These are phyloP conservation scores for Amphipoea lucens DNA, from an alignment of 2,888 invertebrate species.

Conservation along the genomic window DNA sequence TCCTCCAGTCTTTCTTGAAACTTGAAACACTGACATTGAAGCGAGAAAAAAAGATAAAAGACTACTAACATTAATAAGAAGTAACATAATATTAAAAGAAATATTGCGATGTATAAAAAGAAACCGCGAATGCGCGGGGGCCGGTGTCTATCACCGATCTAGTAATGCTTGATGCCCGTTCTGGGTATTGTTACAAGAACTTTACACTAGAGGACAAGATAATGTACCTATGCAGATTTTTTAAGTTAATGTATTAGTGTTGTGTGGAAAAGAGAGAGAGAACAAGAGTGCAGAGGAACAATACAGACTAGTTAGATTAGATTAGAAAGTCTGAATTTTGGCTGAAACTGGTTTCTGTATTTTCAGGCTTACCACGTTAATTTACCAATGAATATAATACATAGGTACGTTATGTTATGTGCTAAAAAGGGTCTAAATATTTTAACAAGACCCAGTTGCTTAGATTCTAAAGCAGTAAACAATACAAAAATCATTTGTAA, in stretches of 20 bases:
- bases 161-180: slow-evolving; percentile 59
- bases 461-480: background rate
- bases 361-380: too few species aligned
- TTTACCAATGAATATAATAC: background rate
- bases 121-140: slow-evolving; percentile 56
- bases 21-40: slow-evolving; percentile 42
- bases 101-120: slow-evolving; percentile 46
- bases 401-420: background rate
- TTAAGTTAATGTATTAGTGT: background rate
- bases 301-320: too few species aligned
- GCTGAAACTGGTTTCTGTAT: background rate
- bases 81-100: slow-evolving; percentile 51
- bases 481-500: rapidly evolving
- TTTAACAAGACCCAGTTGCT: background rate
- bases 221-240: slow-evolving; percentile 12
- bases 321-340: background rate
- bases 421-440: background rate
- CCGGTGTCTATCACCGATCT: slow-evolving; percentile 62
- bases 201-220: slow-evolving; percentile 61
- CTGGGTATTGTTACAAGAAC: slow-evolving; percentile 67
- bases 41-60: slow-evolving; percentile 21
- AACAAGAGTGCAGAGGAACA: too few species aligned
- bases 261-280: too few species aligned
- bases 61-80: slow-evolving; percentile 34
- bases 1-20: slow-evolving; percentile 49